Conservation (phyloP, 37 sponge, comb jelly and placozoan species). For the Crambe crambe region DNA sequence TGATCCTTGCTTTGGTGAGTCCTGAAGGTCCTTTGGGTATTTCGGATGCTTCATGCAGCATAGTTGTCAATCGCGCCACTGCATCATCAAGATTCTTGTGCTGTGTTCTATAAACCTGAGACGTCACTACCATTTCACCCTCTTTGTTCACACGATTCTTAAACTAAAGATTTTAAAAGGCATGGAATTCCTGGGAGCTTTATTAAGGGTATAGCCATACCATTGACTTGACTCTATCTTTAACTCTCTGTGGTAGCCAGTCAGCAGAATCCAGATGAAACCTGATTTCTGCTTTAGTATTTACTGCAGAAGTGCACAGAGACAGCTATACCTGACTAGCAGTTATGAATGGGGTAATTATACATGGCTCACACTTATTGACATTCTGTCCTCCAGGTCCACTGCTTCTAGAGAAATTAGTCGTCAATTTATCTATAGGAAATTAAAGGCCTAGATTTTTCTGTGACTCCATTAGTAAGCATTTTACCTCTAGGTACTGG, state of each 20-base stretch:
- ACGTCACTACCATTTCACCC: conserved; percentile 75
- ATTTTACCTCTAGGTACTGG: conserved; percentile 62
- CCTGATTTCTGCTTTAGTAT: conserved; percentile 81
- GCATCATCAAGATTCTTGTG: conserved; percentile 77
- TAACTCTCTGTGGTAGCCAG: conserved; percentile 88
- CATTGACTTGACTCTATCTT: conserved; percentile 46
- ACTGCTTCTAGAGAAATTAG: conserved; percentile 70
- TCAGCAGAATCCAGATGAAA: conserved; percentile 82
- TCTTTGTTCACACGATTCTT: conserved; percentile 63
- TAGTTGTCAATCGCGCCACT: conserved; percentile 29
- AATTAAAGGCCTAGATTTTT: background rate
- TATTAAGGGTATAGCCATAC: conserved; percentile 8
- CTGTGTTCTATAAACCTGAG: conserved; percentile 68
- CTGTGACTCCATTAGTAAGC: too few relatives aligned
- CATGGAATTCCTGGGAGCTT: background rate
- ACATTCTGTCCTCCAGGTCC: conserved; percentile 98
- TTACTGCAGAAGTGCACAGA: conserved; percentile 52
- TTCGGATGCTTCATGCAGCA: conserved; percentile 72
- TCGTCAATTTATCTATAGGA: conserved; percentile 64
- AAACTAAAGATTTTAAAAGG: conserved; percentile 37
- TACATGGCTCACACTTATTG: conserved; percentile 76
- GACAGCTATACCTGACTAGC: too few relatives aligned
- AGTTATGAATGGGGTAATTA: background rate
- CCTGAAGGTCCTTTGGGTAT: conserved; percentile 68
- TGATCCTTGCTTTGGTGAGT: conserved; percentile 63